Conservation (phyloP, 1,140 invertebrate genomes). For the Acarapis woodi region DNA sequence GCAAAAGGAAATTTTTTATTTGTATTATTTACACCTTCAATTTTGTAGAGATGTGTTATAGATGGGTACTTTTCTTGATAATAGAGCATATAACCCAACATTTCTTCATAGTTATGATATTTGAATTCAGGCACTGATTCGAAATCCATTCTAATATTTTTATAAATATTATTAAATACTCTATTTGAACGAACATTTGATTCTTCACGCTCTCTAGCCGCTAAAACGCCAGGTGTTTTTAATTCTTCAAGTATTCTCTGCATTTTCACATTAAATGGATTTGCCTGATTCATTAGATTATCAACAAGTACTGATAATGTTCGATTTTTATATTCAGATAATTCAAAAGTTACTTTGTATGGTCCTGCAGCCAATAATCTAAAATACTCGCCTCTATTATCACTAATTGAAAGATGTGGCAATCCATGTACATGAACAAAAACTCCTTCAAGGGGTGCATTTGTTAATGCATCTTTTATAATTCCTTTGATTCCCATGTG, state of each 20-base stretch:
- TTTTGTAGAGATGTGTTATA: slow-evolving; percentile 50
- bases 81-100: slow-evolving; percentile 33
- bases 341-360: slow-evolving; percentile 36
- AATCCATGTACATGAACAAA: slow-evolving; percentile 10
- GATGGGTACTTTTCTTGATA: slow-evolving; percentile 36
- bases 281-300: slow-evolving; percentile 4
- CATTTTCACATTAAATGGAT: too few species aligned
- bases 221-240: too few species aligned
- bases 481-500: slow-evolving; percentile 52
- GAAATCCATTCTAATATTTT: slow-evolving; percentile 9
- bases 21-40: slow-evolving; percentile 47
- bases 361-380: slow-evolving; percentile 38
- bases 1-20: too few species aligned
- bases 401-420: slow-evolving; percentile 37
- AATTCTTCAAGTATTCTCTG: background rate
- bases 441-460: slow-evolving; percentile 10
- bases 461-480: slow-evolving; percentile 13
- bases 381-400: slow-evolving; percentile 56
- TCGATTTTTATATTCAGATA: slow-evolving; percentile 29
- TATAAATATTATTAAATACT: background rate
- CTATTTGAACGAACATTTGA: too few species aligned
- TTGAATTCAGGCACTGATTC: slow-evolving; percentile 13
- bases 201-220: too few species aligned
- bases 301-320: background rate
- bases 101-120: slow-evolving; percentile 36